Evolutionary conservation across 2,888 invertebrate species (phyloP).

Genomic region (Drosophila tanythrix): DNA sequence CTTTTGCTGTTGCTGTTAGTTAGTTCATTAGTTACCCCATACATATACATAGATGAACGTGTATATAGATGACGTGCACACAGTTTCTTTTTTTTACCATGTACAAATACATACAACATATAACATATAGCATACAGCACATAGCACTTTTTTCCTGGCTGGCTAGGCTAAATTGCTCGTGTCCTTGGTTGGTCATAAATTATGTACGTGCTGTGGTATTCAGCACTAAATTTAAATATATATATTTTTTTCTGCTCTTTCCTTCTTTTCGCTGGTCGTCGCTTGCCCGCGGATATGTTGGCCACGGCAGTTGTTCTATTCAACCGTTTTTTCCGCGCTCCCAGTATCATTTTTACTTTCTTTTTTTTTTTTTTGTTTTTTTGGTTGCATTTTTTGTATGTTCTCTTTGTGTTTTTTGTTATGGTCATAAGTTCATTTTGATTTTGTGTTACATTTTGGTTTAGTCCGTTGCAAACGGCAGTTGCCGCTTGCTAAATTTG

Average conservation of each 20-base stretch:
- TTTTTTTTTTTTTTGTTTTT: constrained; percentile 10
- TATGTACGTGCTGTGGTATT: constrained; percentile 82
- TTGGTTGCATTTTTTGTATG: constrained; percentile 20
- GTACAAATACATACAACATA: constrained; percentile 3
- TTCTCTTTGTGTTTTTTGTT: constrained; percentile 51
- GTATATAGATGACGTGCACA: constrained; percentile 13
- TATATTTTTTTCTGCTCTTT: constrained; percentile 32
- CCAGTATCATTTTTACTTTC: not conserved
- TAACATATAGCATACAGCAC: constrained; percentile 12
- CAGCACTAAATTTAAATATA: constrained; percentile 81
- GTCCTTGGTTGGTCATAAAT: constrained; percentile 81
- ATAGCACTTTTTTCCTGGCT: constrained; percentile 52
- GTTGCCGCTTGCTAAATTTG: constrained; percentile 60
- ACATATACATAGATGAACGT: constrained; percentile 22
- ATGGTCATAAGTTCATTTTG: constrained; percentile 80
- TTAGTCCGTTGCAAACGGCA: constrained; percentile 61
- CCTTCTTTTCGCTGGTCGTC: constrained; percentile 14
- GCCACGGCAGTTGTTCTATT: constrained; percentile 50
- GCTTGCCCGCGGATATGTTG: constrained; percentile 19
- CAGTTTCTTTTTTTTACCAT: constrained; percentile 35
- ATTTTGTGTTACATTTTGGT: constrained; percentile 77
- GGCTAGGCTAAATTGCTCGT: constrained; percentile 79
- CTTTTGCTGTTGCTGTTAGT: constrained; percentile 53
- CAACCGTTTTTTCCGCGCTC: constrained; percentile 20
- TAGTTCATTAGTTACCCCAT: constrained; percentile 64